Conservation (phyloP, 2,113 vertebrate species). For the Ranitomeya variabilis region DNA sequence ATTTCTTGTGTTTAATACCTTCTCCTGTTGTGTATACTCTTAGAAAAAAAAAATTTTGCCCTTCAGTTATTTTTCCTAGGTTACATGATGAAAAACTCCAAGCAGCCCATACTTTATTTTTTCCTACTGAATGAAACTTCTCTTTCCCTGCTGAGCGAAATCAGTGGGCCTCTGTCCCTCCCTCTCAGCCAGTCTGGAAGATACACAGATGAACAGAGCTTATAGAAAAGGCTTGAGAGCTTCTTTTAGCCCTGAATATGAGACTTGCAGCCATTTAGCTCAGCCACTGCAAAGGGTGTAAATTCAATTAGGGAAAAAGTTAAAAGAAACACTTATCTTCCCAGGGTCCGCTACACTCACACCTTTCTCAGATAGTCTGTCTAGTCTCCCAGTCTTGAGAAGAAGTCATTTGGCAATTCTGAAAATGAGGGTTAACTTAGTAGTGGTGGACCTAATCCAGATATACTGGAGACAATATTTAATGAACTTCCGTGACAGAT, state of each 20-base stretch:
- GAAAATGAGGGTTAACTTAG: background rate
- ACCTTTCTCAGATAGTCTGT: background rate
- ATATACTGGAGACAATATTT: background rate
- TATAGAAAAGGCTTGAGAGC: constrained; percentile 2
- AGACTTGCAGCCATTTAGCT: constrained; percentile 7
- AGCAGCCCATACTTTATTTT: constrained; percentile 11
- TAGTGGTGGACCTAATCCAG: background rate
- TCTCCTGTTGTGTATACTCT: background rate
- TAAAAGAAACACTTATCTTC: constrained; percentile 17
- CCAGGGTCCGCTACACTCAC: background rate
- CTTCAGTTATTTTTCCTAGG: no score
- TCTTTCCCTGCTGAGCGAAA: constrained; percentile 26
- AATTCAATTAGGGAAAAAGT: constrained; percentile 30
- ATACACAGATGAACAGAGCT: constrained; percentile 19
- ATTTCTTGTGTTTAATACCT: background rate
- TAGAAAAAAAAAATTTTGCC: background rate
- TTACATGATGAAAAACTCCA: background rate
- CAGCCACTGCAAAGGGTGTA: constrained; percentile 21
- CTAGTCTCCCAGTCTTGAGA: background rate
- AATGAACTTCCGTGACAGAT: background rate
- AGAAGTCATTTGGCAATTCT: background rate
- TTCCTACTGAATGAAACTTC: constrained; percentile 11
- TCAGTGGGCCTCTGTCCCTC: constrained; percentile 31
- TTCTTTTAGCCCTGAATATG: constrained; percentile 29
- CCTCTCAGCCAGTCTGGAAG: background rate